phyloP scores from a whole-genome alignment of 2,888 invertebrate species.

The Malacosoma neustria region DNA sequence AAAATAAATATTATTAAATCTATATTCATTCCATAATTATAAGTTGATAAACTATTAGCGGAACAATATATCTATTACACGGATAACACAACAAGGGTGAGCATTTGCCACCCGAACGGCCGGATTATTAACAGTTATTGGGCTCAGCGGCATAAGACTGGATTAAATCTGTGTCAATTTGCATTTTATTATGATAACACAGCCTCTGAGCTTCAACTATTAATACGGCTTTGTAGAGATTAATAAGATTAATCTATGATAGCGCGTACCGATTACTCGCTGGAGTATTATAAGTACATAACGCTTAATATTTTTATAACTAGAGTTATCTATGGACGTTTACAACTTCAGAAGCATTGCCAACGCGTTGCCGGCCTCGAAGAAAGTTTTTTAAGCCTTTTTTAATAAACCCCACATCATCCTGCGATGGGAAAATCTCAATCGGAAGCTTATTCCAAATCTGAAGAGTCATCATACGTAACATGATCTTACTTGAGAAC shows the following conservation, averaged over 20 bases:
- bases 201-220: slow-evolving; percentile 51
- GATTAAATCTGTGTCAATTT: slow-evolving; percentile 69
- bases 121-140: slow-evolving; percentile 63
- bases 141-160: slow-evolving; percentile 53
- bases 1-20: background rate
- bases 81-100: slow-evolving; percentile 15
- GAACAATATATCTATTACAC: background rate
- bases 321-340: too few species aligned
- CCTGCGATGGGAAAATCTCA: too few species aligned
- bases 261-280: too few species aligned
- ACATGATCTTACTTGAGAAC: too few species aligned
- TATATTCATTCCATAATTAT: background rate
- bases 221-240: slow-evolving; percentile 48
- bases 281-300: too few species aligned
- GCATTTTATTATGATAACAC: slow-evolving; percentile 65
- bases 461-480: too few species aligned
- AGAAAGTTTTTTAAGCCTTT: too few species aligned
- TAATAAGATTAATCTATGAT: slow-evolving; percentile 26
- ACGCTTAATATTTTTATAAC: too few species aligned
- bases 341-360: too few species aligned
- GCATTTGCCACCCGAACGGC: slow-evolving; percentile 19
- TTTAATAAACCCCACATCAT: too few species aligned
- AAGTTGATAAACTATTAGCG: background rate
- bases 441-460: too few species aligned
- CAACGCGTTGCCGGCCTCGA: too few species aligned